Base-by-base conservation (phyloP, 2,797 vertebrate species). In the Tolypeutes matacus region DNA sequence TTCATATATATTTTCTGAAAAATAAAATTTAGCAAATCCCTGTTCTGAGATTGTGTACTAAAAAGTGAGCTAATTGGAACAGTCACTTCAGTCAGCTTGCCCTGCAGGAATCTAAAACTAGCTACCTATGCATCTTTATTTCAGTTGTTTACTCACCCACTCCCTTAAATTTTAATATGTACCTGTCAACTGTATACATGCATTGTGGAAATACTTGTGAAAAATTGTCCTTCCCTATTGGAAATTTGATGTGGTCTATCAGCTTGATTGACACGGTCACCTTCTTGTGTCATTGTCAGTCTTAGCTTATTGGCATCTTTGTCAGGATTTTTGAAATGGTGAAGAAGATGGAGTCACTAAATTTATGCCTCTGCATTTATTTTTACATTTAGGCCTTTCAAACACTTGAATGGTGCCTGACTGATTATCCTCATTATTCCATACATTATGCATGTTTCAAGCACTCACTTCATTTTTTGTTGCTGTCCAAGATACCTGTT, bases 311-410 rank as follows among this genome's bases (percentile, higher is more conserved):
- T 92, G 62, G 56, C 58, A 46, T 86, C 67, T 85, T 84, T 78
- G 49, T 86, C 83, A 94, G 20, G 46, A 1, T 27, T 82, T 94
- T 27, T 78, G 72, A 97, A 17, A 34, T 39, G 72, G 78, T 13
- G n/a, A 39, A 73, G 21, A 11, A 93, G 88, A 92, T n/a, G 1
- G 49, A 89, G 20, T 89, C 6, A 72, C 58, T 67, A 36, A 93
- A 95, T 87, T 85, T 95, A 87, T 94, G 87, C 42, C 15, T 76
- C 91, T 80, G 17, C n/a, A 20, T 94, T 81, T 86, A 53, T 29
- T 89, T 95, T 70, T 51, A 73, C 34, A n/a, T 69, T 89, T 60
- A 89, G 39, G 62, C 2, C 31, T 88, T 86, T 86, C 70, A 70
- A 17, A 91, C 6, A 53, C 34, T 67, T 88, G 62, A 75, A 18